Conservation (phyloP, 2,888 invertebrate genomes). For the Drosophila borborema region DNA sequence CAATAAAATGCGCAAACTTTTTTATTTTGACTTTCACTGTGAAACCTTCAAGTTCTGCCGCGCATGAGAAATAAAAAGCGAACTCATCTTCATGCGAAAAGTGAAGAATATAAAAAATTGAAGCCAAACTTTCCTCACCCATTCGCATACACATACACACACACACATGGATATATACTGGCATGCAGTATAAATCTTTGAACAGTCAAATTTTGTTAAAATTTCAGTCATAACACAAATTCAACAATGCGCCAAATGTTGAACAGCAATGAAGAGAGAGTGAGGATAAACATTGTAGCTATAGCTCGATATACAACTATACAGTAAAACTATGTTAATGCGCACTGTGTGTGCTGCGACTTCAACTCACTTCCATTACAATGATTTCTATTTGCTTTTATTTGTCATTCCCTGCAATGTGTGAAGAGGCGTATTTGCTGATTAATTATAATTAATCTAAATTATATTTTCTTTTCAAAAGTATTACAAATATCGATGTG, state of each 20-base stretch:
- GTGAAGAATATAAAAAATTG: slow-evolving; percentile 2
- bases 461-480: too few relatives aligned
- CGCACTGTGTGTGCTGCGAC: background rate
- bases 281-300: background rate
- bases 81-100: slow-evolving; percentile 10
- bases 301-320: slow-evolving; percentile 7
- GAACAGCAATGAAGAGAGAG: background rate
- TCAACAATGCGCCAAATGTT: slow-evolving; percentile 32
- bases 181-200: slow-evolving; percentile 1
- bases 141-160: slow-evolving; percentile 11
- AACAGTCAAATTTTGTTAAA: slow-evolving; percentile 7
- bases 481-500: too few relatives aligned
- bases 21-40: slow-evolving; percentile 48
- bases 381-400: background rate
- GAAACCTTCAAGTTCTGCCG: slow-evolving; percentile 30
- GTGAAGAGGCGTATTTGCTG: background rate
- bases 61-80: slow-evolving; percentile 21
- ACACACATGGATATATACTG: too few relatives aligned
- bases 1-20: slow-evolving; percentile 53
- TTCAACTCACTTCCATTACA: background rate
- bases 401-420: background rate
- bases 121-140: slow-evolving; percentile 9
- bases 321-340: slow-evolving; percentile 5
- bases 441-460: too few relatives aligned
- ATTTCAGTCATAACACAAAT: slow-evolving; percentile 19